Evolutionary conservation across 2,113 vertebrate species (phyloP), one percentile per base, ranked within the genome.

Genomic region (Chrysemys picta): DNA sequence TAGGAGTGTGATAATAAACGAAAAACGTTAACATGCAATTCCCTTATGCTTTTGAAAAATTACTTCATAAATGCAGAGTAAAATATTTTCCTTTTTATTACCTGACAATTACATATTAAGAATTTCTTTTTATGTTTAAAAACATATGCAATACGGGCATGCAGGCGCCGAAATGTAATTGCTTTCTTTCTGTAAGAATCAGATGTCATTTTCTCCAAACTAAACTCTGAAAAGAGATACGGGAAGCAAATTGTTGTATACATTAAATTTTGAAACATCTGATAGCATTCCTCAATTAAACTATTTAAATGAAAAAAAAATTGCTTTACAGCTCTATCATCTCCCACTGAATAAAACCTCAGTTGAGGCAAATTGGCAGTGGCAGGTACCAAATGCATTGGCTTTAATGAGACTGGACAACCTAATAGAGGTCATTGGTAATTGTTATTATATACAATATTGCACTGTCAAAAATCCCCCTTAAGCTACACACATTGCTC

Each of bases 201-300:
- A 98, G 98, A 98, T 98, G 98, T 98, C 98, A 98, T 99, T 99
- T 98, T 98, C 98, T 98, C 96, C 97, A 97, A 98, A 98, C 98
- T 98, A 98, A 98, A 97, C 97, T 98, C 98, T 98, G 97, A 98
- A 98, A 98, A 98, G 98, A 98, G 98, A 98, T 98, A 97, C 97
- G 95, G 96, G 97, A 98, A 98, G 98, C 97, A 98, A 99, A 98
- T 98, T 98, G 98, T 98, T 98, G 97, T 98, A 98, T 99, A 98
- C 98, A 99, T 99, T 98, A 99, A 99, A 99, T 99, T 99, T 98
- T 98, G 98, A 99, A 99, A 99, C 99, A 99, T 99, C 98, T 98
- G 98, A 99, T 99, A 98, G 99, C 98, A 98, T 99, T 99, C 99
- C 98, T 99, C 99, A 99, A 99, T 99, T 99, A 99, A 99, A 99